A percentile compares a stretch with the other conserved stretches of the same genome.
phyloP scores from a whole-genome alignment of 64 coral and sea anemone genomes.

The Dendronephthya gigantea region DNA sequence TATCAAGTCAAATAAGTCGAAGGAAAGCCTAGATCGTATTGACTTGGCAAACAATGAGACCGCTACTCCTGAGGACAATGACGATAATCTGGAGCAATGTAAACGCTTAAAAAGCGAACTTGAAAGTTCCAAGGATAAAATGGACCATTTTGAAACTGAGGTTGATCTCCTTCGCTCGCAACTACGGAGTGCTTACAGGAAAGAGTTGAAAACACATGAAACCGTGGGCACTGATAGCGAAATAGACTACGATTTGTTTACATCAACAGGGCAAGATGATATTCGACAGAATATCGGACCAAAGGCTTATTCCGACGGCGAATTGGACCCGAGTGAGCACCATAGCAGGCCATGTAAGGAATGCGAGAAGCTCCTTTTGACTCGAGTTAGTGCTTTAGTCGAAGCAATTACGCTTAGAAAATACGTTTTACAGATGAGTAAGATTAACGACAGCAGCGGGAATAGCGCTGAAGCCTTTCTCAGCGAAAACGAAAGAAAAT shows the following conservation, averaged over 20 bases:
- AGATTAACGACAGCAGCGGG: constrained; percentile 47
- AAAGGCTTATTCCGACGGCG: not conserved
- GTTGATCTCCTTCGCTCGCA: not conserved
- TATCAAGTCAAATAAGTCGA: not conserved
- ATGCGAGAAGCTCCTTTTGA: constrained; percentile 63
- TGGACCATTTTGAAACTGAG: not conserved
- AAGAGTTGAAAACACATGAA: not conserved
- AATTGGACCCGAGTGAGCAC: not conserved
- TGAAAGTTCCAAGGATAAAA: not conserved
- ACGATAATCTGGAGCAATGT: not conserved
- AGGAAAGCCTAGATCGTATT: not conserved
- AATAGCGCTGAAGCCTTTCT: constrained; percentile 58
- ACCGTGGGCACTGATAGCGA: not conserved
- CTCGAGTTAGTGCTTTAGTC: constrained; percentile 69
- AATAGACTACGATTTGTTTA: not conserved
- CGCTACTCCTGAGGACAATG: not conserved
- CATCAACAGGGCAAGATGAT: not conserved
- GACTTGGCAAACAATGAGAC: not conserved
- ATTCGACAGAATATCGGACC: not conserved
- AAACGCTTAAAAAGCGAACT: constrained; percentile 8
- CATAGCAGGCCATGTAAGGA: constrained; percentile 66
- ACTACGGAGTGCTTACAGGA: not conserved
- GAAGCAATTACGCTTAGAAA: constrained; percentile 68
- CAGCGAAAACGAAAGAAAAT: constrained; percentile 65
- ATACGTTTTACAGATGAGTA: constrained; percentile 58